Base-by-base conservation (phyloP, 92 coral and sea anemone genomes). In the Pocillopora meandrina region DNA sequence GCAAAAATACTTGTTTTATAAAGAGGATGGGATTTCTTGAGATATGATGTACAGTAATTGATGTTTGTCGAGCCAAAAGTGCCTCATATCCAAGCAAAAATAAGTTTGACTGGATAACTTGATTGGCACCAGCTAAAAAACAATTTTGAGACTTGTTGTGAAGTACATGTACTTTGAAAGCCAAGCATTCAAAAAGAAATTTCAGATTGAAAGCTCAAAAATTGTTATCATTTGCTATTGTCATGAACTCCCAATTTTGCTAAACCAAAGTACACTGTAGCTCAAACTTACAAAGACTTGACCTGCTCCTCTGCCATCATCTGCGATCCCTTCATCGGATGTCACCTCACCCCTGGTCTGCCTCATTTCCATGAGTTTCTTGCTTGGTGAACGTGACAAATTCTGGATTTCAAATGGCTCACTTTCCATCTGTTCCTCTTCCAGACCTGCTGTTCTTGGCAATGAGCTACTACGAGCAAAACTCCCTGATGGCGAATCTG, bases 311-410 rank as follows among this genome's bases (percentile, higher is more conserved):
- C 90, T 89, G 19, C 75, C 68, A 56, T 84, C 84, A 56, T 74
- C 86, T 18, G 64, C 76, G 26, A 85, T 88, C 33, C 90, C 92
- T 71, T 90, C 80, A 9, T 84, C 92, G 31, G 95, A 89, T 8
- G 95, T 92, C 18, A 80, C 84, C 34, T 94, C 98, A 20, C 98
- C 98, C 5, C 90, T 69, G 11, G 98, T 94, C 83, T 94, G 93
- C 26, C 89, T 84, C 61, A 87, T 66, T 12, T 84, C 87, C 49
- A 82, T 52, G 15, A 88, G 72, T n/a, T 82, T 72, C 56, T 64
- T 69, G 42, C 71, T 80, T 4, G 93, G 85, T 19, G 92, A 88
- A 65, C 74, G 82, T 0, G 92, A 84, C 64, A 84, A 80, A 49
- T 75, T 75, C 34, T 66, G 78, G 61, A 88, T 82, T 59, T 91